Conservation (phyloP, 2,888 invertebrate genomes). For the Hemicrepidius hirtus region DNA sequence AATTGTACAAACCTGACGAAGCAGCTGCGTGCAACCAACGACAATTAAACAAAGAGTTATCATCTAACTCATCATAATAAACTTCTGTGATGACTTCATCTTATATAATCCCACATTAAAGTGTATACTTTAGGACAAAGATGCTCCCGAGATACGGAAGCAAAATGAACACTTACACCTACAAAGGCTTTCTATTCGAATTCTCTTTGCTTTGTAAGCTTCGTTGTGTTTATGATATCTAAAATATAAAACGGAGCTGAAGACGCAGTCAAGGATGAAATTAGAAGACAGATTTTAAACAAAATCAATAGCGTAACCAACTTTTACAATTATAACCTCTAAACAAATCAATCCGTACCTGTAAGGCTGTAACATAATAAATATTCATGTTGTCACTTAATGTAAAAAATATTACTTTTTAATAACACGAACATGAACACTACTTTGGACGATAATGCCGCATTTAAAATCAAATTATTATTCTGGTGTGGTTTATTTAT, state of each 20-base stretch:
- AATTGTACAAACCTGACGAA: slow-evolving; percentile 5
- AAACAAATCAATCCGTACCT: too few relatives aligned
- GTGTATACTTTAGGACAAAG: slow-evolving; percentile 26
- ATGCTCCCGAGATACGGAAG: neutral
- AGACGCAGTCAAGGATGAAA: neutral
- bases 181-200: neutral
- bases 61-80: slow-evolving; percentile 29
- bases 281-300: neutral
- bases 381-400: neutral
- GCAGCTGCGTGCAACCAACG: slow-evolving; percentile 31
- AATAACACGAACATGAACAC: too few relatives aligned
- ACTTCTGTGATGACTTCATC: slow-evolving; percentile 30
- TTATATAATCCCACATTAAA: slow-evolving; percentile 26
- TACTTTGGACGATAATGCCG: too few relatives aligned
- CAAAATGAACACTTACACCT: slow-evolving; percentile 4
- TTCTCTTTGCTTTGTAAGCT: neutral
- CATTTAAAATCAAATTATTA: too few relatives aligned
- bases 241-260: slow-evolving; percentile 4
- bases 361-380: too few relatives aligned
- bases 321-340: too few relatives aligned
- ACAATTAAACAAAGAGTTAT: slow-evolving; percentile 28
- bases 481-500: neutral
- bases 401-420: neutral
- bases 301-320: neutral
- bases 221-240: neutral